Conservation (phyloP, 2,888 invertebrate genomes). For the Xestia c-nigrum region DNA sequence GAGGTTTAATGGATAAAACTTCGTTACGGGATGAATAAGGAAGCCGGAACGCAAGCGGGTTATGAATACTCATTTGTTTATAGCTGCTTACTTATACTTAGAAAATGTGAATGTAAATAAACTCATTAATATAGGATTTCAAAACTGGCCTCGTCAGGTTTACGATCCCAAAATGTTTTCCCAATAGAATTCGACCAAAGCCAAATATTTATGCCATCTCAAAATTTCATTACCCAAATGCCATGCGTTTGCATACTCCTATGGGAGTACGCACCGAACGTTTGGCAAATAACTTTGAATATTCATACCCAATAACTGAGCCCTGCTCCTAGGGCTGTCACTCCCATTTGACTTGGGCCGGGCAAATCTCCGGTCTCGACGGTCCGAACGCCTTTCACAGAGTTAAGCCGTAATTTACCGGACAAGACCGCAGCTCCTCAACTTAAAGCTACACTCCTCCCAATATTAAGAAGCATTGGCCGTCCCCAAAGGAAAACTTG, state of each 20-base stretch:
- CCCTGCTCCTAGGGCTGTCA: constrained; percentile 41
- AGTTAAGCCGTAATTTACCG: constrained; percentile 52
- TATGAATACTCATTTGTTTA: neutral
- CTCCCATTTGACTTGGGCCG: constrained; percentile 36
- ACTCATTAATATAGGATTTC: neutral
- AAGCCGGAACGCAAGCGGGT: neutral
- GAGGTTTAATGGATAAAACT: neutral
- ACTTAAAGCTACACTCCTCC: constrained; percentile 26
- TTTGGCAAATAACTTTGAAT: constrained; percentile 71
- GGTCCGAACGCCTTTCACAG: constrained; percentile 26
- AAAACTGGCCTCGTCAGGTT: neutral
- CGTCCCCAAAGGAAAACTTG: constrained; percentile 30
- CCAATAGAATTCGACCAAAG: constrained; percentile 3
- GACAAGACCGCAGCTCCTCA: constrained; percentile 45
- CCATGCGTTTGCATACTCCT: constrained; percentile 45
- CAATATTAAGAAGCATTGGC: constrained; percentile 14
- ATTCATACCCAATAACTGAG: constrained; percentile 70
- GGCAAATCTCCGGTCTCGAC: constrained; percentile 35
- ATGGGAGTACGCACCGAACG: constrained; percentile 52
- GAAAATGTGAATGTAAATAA: neutral
- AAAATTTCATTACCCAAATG: constrained; percentile 56
- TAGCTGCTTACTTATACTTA: neutral
- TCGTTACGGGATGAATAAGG: neutral
- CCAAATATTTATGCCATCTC: constrained; percentile 49
- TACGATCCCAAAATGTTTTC: constrained; percentile 19